phyloP scores from a whole-genome alignment of 1,140 invertebrate genomes.

The Zaprionus taronus region DNA sequence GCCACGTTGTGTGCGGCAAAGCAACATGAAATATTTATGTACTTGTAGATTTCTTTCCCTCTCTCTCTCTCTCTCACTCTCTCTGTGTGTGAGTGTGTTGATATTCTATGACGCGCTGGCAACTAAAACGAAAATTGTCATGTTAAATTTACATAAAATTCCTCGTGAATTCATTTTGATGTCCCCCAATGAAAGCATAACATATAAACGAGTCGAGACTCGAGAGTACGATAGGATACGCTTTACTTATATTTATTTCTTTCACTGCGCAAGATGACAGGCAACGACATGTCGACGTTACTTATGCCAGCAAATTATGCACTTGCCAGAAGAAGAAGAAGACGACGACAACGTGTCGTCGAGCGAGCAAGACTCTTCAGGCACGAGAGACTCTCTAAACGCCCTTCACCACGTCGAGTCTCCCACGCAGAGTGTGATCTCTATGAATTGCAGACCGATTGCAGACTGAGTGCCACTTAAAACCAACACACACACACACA shows the following conservation, averaged over 20 bases:
- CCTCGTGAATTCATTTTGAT: conserved; percentile 63
- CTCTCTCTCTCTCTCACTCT: conserved; percentile 19
- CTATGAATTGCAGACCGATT: conserved; percentile 3
- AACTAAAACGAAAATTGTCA: conserved; percentile 61
- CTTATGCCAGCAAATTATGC: conserved; percentile 46
- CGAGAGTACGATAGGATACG: not conserved
- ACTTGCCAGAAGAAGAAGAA: conserved; percentile 5
- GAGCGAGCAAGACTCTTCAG: conserved; percentile 9
- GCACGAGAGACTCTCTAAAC: conserved; percentile 13
- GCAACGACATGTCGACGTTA: conserved; percentile 33
- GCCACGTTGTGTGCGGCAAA: conserved; percentile 55
- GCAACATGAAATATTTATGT: conserved; percentile 46
- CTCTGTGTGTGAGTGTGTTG: conserved; percentile 3
- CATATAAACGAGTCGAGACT: conserved; percentile 2
- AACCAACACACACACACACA: not conserved
- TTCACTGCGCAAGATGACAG: conserved; percentile 32
- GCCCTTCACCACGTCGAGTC: not conserved
- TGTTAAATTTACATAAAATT: conserved; percentile 75
- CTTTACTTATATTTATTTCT: conserved; percentile 7
- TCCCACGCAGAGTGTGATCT: not conserved
- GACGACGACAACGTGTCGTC: not conserved
- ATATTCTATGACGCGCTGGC: conserved; percentile 32
- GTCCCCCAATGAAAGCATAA: conserved; percentile 57
- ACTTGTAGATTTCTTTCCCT: conserved; percentile 15
- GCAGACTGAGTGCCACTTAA: conserved; percentile 6